Base-by-base conservation (phyloP, 2,888 invertebrate species). In the Thereva nobilitata region DNA sequence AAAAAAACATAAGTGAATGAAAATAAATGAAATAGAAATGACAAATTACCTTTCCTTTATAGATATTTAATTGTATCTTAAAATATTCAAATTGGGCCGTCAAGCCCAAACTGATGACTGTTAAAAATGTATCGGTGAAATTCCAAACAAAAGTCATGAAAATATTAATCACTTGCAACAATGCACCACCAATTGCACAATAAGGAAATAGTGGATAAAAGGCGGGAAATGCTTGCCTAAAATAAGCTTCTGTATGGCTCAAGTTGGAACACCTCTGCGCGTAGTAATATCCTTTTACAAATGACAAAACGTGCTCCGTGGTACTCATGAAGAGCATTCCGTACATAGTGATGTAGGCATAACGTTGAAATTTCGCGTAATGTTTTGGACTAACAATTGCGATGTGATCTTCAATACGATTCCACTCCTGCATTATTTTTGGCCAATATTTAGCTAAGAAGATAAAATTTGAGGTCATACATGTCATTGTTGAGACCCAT, bases 91-190 rank as follows among this genome's bases (percentile, higher is more conserved):
- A 91, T 59, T 87, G 83, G 4, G 86, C 84, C 0, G 87, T 80
- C 55, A 91, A 76, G 0, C 89, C 88, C 75, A 88, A 83, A 76
- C 90, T 89, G 12, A 90, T 82, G n/a, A 90, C 75, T 75, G 90
- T 90, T 35, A 91, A 86, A 72, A 90, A 86, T 57, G 90, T 78
- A 74, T 90, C 90, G 77, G 88, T 88, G 68, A 87, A 89, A 74
- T 87, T 90, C 90, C 90, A 91, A 1, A 86, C 81, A 61, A 88
- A 86, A 0, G 90, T 90, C 3, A 86, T 84, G 4, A 87, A 73
- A 3, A 87, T 73, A 71, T 89, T 85, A 61, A 86, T 70, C 74
- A 37, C 74, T 71, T 0, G 78, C 71, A 67, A 74, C 76, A 63
- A 75, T 74, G 5, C 55, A 40, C 80, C 88, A 70, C 83, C 84